Evolutionary conservation across 2,113 vertebrate genomes (phyloP).

Genomic region (Cervus canadensis): DNA sequence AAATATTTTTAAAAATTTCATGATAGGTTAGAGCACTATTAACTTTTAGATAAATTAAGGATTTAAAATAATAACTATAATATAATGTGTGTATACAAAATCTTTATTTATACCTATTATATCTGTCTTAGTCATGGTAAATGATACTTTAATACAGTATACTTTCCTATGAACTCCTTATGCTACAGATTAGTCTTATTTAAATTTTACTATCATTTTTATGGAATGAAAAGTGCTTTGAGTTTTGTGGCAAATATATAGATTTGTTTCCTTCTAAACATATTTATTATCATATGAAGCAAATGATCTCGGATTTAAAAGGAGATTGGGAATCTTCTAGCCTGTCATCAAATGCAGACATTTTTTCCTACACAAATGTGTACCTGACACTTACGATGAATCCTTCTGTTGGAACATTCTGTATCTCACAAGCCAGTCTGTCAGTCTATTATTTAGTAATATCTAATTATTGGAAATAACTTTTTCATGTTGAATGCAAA

Average conservation of each 20-base stretch:
- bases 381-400: not conserved
- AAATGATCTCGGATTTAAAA: not conserved
- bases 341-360: not conserved
- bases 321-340: not conserved
- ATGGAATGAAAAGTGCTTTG: not conserved
- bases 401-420: not conserved
- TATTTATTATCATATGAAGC: not conserved
- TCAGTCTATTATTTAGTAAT: not conserved
- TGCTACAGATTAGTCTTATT: not conserved
- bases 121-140: not conserved
- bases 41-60: not conserved
- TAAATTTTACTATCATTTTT: not conserved
- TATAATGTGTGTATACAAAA: not conserved
- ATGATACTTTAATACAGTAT: not conserved
- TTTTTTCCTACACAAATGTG: not conserved
- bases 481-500: not conserved
- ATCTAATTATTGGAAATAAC: not conserved
- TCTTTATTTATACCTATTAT: not conserved
- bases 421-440: not conserved
- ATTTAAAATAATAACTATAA: not conserved
- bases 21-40: not conserved
- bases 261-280: not conserved
- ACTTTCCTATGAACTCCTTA: not conserved
- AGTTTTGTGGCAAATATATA: slow-evolving; percentile 1
- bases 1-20: not conserved